A percentile compares a stretch with the other conserved stretches of the same genome.
phyloP scores from a whole-genome alignment of 92 coral and sea anemone genomes.

The Phymanthus crucifer region DNA sequence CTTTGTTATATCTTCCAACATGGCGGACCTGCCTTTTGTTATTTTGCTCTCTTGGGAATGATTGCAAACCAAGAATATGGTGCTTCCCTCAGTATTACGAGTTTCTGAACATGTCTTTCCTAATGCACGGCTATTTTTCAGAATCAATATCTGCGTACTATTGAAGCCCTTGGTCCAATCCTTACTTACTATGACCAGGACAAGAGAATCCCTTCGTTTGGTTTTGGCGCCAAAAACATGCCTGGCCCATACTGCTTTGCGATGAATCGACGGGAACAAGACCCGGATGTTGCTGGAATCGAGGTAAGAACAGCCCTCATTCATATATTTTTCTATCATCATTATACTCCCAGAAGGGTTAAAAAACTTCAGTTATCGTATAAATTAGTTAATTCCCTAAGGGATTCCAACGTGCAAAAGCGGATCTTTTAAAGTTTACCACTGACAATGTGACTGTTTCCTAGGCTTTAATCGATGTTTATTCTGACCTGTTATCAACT shows the following conservation, averaged over 20 bases:
- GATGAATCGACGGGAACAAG: conserved; percentile 50
- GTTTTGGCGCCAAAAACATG: conserved; percentile 80
- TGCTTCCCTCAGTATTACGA: not conserved
- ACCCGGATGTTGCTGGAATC: conserved; percentile 54
- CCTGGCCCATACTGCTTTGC: conserved; percentile 79
- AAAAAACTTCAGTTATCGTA: too few relatives aligned
- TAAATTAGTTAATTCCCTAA: too few relatives aligned
- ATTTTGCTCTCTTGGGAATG: too few relatives aligned
- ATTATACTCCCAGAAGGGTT: too few relatives aligned
- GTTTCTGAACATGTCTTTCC: not conserved
- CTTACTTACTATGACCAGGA: conserved; percentile 75
- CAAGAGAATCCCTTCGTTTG: conserved; percentile 74
- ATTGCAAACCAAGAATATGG: too few relatives aligned
- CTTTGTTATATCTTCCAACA: too few relatives aligned
- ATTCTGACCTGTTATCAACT: conserved; percentile 55
- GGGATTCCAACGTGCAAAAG: too few relatives aligned
- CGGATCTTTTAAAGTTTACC: too few relatives aligned
- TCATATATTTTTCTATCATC: too few relatives aligned
- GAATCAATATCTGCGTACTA: conserved; percentile 86
- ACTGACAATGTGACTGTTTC: too few relatives aligned
- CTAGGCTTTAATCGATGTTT: conserved; percentile 69
- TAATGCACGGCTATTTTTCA: conserved; percentile 26
- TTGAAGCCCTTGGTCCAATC: conserved; percentile 72
- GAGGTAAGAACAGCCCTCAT: conserved; percentile 44
- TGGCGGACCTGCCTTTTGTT: too few relatives aligned